phyloP scores from a whole-genome alignment of 2,113 vertebrate species.

The Grantiella picta region DNA sequence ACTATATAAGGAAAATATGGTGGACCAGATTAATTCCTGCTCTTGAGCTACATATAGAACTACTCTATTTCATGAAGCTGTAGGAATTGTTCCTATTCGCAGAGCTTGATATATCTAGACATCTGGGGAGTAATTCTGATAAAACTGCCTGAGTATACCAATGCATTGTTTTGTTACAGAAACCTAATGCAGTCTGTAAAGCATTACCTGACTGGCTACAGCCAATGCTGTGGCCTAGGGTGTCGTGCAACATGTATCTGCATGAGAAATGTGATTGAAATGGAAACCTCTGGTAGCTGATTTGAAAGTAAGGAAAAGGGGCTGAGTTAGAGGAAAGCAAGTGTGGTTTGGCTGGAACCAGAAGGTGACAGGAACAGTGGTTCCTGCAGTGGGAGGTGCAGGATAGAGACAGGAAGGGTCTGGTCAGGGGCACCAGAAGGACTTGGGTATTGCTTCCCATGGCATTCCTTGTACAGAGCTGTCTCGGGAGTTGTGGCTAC shows the following conservation, averaged over 20 bases:
- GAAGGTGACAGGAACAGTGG: neutral
- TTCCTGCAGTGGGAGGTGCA: neutral
- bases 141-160: neutral
- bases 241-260: neutral
- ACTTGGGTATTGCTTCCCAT: neutral
- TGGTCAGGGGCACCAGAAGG: fast-evolving
- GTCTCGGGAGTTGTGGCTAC: neutral
- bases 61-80: neutral
- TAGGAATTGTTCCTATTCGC: neutral
- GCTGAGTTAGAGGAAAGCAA: neutral
- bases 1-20: neutral
- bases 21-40: neutral
- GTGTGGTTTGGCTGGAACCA: neutral
- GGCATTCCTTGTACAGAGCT: neutral
- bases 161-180: neutral
- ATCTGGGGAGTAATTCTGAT: neutral
- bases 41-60: neutral
- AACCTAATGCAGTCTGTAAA: neutral
- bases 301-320: neutral
- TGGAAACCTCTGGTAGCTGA: neutral
- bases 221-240: too few species aligned
- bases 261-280: neutral
- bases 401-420: neutral
- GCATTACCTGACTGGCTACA: neutral
- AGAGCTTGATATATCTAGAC: neutral